Conservation (phyloP, 2,888 invertebrate genomes). For the Minunthozetes semirufus region DNA sequence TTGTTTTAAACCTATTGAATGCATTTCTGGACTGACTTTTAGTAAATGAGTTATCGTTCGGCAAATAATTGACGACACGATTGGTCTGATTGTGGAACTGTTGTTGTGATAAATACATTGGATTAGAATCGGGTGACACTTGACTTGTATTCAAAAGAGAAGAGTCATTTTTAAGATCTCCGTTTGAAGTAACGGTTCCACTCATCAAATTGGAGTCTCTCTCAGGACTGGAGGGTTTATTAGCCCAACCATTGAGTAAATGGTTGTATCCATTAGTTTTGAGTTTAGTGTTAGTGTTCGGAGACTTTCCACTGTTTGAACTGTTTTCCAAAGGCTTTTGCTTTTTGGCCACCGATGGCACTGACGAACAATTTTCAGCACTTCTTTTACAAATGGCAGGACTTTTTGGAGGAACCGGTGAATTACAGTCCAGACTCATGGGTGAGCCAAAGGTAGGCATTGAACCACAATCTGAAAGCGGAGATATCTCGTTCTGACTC, state of each 20-base stretch:
- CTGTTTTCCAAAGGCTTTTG: background rate
- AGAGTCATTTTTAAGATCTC: conserved; percentile 20
- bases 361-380: background rate
- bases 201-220: conserved; percentile 2
- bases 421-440: conserved; percentile 7
- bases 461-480: conserved; percentile 34
- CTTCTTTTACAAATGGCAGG: conserved; percentile 13
- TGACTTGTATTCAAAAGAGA: background rate
- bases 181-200: background rate
- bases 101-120: conserved; percentile 28
- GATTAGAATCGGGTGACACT: conserved; percentile 23
- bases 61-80: conserved; percentile 30
- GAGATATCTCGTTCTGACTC: conserved; percentile 33
- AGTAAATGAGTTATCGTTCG: conserved; percentile 29
- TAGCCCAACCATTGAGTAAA: conserved; percentile 34
- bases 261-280: conserved; percentile 26
- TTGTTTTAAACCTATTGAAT: conserved; percentile 11
- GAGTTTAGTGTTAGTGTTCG: background rate
- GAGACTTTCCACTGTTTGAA: background rate
- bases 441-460: conserved; percentile 30
- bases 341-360: conserved; percentile 15
- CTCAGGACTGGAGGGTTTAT: conserved; percentile 34
- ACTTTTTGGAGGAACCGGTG: background rate
- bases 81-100: conserved; percentile 34
- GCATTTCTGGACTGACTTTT: conserved; percentile 11